These are phyloP conservation scores for Paracyclopina nana DNA, from an alignment of 1,140 invertebrate genomes.

Conservation along the genomic window DNA sequence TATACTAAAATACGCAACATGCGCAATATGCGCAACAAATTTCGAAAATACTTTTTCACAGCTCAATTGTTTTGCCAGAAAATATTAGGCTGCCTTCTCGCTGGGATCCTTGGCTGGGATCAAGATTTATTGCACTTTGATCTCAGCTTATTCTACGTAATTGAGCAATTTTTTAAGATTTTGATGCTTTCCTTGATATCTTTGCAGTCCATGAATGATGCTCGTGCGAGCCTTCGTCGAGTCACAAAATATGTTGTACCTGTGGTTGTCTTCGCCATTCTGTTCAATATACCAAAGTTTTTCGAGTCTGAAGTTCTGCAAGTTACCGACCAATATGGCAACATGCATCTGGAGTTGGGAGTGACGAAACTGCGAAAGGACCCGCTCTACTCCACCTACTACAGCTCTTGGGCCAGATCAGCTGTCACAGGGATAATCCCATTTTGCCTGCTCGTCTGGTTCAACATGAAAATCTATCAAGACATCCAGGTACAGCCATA, in stretches of 20 bases:
- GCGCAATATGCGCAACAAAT: too few species aligned
- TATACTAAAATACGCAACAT: too few species aligned
- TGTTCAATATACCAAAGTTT: conserved; percentile 8
- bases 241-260: conserved; percentile 4
- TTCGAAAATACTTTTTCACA: too few species aligned
- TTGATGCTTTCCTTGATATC: too few species aligned
- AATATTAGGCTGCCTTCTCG: too few species aligned
- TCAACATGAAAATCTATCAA: conserved; percentile 7
- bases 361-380: conserved; percentile 6
- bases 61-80: too few species aligned
- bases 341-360: not conserved
- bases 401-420: not conserved
- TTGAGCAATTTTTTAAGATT: too few species aligned
- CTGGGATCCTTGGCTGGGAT: too few species aligned
- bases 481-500: conserved; percentile 5
- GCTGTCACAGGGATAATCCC: conserved; percentile 8
- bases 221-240: not conserved
- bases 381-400: not conserved
- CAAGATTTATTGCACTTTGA: too few species aligned
- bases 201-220: conserved; percentile 8
- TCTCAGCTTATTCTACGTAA: too few species aligned
- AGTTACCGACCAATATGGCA: not conserved
- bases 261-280: not conserved
- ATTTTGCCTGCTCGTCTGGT: conserved; percentile 9
- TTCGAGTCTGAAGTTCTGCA: conserved; percentile 4